Percentiles rank a stretch among this genome's conserved stretches.
phyloP scores from a whole-genome alignment of 2,113 vertebrate genomes.

The Propithecus coquereli region DNA sequence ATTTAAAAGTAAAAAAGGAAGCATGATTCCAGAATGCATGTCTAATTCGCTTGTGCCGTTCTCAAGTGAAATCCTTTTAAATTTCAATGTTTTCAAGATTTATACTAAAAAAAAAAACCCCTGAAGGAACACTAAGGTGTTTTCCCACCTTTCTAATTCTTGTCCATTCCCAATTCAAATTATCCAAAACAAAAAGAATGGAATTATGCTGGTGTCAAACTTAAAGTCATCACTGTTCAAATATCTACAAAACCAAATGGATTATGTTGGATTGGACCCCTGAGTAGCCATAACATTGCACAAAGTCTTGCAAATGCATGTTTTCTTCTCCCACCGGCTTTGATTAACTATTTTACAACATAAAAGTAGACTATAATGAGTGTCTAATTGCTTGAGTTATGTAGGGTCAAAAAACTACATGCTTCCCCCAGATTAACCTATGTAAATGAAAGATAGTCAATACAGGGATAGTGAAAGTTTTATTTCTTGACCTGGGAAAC shows the following conservation, averaged over 20 bases:
- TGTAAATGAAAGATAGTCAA: slow-evolving; percentile 78
- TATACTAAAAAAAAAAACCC: not conserved
- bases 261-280: accelerated
- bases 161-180: not conserved
- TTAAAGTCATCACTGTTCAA: not conserved
- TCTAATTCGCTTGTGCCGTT: not conserved
- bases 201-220: not conserved
- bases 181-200: slow-evolving; percentile 26
- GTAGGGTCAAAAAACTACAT: slow-evolving; percentile 79
- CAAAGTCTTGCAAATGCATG: not conserved
- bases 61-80: not conserved
- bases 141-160: not conserved
- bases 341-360: slow-evolving; percentile 69
- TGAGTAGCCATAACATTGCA: not conserved
- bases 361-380: slow-evolving; percentile 65
- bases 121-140: not conserved
- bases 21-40: not conserved
- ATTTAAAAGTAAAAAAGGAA: slow-evolving; percentile 42
- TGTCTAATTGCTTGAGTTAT: slow-evolving; percentile 78
- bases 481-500: slow-evolving; percentile 85
- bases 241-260: not conserved
- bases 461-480: slow-evolving; percentile 80
- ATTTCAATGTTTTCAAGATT: not conserved
- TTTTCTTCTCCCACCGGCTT: not conserved
- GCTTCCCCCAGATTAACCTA: slow-evolving; percentile 80